phyloP scores from a whole-genome alignment of 2,113 vertebrate genomes.

The Pedionomus torquatus region DNA sequence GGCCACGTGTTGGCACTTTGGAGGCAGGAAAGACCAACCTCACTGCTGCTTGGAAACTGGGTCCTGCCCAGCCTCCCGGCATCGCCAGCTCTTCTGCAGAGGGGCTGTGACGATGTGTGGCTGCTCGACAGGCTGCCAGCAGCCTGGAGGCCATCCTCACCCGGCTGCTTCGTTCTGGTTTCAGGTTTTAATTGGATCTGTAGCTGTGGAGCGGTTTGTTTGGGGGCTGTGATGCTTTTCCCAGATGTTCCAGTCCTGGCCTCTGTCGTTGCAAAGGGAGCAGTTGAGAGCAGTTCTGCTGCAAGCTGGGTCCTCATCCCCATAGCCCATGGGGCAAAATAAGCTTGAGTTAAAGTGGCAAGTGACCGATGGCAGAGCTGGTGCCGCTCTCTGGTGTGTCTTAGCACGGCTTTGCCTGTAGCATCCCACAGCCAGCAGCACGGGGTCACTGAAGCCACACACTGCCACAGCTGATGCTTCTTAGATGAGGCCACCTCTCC shows the following conservation, averaged over 20 bases:
- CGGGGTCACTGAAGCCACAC: rapidly evolving
- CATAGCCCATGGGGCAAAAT: not conserved
- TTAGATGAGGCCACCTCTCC: not conserved
- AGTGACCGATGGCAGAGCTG: not conserved
- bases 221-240: not conserved
- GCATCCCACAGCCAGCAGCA: not conserved
- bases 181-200: not conserved
- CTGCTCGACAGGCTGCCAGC: not conserved
- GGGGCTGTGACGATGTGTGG: not conserved
- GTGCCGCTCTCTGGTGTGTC: not conserved
- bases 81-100: not conserved
- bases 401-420: not conserved
- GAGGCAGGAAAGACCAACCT: not conserved
- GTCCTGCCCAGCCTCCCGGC: not conserved
- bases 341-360: not conserved
- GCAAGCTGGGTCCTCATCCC: not conserved
- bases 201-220: not conserved
- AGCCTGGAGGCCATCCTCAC: not conserved
- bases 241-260: not conserved
- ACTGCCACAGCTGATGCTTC: not conserved
- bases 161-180: not conserved
- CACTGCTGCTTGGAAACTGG: rapidly evolving
- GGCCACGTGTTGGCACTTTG: rapidly evolving
- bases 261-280: rapidly evolving
- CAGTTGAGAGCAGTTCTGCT: not conserved